Evolutionary conservation across 2,797 vertebrate genomes (phyloP).

Genomic region (Phylloscopus collybita): DNA sequence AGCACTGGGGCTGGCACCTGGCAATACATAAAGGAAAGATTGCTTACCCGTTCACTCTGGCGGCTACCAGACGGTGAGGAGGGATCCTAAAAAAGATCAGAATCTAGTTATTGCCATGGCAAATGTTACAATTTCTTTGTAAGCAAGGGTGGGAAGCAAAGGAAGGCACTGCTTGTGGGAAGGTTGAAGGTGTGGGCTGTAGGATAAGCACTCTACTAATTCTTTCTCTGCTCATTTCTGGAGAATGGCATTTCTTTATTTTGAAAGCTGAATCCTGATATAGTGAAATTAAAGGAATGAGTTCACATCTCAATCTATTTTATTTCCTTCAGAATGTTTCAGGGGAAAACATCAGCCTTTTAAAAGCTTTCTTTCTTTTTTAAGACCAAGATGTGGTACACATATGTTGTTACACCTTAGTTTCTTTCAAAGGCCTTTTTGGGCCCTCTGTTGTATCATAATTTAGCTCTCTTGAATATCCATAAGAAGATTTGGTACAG

Average conservation of each 20-base stretch:
- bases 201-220: not conserved
- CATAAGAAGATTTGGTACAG: not conserved
- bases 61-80: not conserved
- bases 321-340: not conserved
- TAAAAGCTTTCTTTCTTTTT: not conserved
- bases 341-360: not conserved
- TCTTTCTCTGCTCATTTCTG: not conserved
- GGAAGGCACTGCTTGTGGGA: not conserved
- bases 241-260: not conserved
- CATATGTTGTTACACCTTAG: not conserved
- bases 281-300: not conserved
- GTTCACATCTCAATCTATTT: not conserved
- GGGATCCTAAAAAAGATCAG: conserved; percentile 4
- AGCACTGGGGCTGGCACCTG: not conserved
- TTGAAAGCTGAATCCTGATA: not conserved
- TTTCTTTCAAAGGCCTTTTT: not conserved
- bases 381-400: not conserved
- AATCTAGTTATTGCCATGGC: not conserved
- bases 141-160: not conserved
- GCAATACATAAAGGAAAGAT: not conserved
- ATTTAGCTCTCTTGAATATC: not conserved
- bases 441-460: not conserved
- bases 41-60: conserved; percentile 52
- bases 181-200: not conserved
- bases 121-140: not conserved